Evolutionary conservation across 2,888 invertebrate genomes (phyloP).

Genomic region (Nezara viridula): DNA sequence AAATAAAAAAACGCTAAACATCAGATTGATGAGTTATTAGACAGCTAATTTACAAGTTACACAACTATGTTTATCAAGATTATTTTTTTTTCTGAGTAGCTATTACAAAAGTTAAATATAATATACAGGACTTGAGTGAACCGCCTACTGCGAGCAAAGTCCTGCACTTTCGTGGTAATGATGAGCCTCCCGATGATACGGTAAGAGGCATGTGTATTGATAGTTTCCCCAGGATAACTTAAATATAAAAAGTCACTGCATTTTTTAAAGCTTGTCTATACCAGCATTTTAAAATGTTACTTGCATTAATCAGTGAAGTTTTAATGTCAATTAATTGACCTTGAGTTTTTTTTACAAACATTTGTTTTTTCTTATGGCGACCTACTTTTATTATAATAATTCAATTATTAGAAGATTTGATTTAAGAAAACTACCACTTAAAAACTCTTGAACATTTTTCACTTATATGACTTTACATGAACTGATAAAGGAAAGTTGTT

Average conservation of each 20-base stretch:
- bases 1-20: not conserved
- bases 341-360: not conserved
- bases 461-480: not conserved
- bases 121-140: constrained; percentile 54
- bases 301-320: not conserved
- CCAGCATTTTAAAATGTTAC: constrained; percentile 1
- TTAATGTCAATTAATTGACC: not conserved
- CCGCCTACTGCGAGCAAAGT: constrained; percentile 64
- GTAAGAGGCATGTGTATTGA: constrained; percentile 60
- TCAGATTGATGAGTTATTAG: not conserved
- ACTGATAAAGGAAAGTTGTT: not conserved
- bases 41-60: not conserved
- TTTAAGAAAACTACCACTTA: not conserved
- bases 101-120: not conserved
- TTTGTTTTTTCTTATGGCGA: not conserved
- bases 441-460: not conserved
- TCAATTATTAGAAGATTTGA: not conserved
- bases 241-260: constrained; percentile 5
- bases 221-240: constrained; percentile 21
- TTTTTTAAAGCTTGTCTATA: constrained; percentile 27
- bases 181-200: constrained; percentile 61
- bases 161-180: constrained; percentile 64
- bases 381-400: not conserved
- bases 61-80: not conserved
- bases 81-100: not conserved